These are phyloP conservation scores for Cartodere bifasciata DNA, from an alignment of 2,888 invertebrate species.

Conservation along the genomic window DNA sequence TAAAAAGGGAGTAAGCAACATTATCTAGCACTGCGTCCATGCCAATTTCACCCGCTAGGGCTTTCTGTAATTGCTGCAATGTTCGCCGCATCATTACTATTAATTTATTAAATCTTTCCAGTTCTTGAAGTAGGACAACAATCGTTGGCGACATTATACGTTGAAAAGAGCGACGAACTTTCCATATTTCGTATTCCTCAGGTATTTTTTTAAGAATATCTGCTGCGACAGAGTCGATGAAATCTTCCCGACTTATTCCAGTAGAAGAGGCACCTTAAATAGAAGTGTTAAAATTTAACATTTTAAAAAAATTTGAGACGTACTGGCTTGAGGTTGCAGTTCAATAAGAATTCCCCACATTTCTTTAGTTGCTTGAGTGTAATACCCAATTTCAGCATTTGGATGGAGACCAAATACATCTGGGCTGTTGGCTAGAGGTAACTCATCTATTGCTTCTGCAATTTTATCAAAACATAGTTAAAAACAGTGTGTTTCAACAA, in stretches of 20 bases:
- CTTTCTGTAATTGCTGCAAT: conserved; percentile 63
- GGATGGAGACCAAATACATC: conserved; percentile 87
- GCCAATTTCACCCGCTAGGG: conserved; percentile 82
- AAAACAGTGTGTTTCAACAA: conserved; percentile 2
- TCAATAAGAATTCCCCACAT: conserved; percentile 82
- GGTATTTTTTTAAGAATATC: conserved; percentile 73
- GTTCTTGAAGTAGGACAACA: conserved; percentile 77
- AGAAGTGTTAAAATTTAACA: too few relatives aligned
- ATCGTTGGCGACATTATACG: conserved; percentile 70
- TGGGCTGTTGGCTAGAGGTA: conserved; percentile 76
- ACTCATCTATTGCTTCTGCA: conserved; percentile 61
- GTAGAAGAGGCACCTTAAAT: conserved; percentile 49
- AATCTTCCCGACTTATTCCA: conserved; percentile 73
- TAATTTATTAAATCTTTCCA: conserved; percentile 77
- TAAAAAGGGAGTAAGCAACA: conserved; percentile 69
- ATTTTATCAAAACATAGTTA: conserved; percentile 8
- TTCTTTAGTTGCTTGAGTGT: conserved; percentile 72
- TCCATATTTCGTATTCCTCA: conserved; percentile 62
- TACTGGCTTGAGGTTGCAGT: conserved; percentile 78
- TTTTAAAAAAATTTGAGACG: too few relatives aligned
- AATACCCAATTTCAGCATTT: conserved; percentile 93
- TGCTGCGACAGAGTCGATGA: conserved; percentile 64
- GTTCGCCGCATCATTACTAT: conserved; percentile 57
- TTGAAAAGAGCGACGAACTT: conserved; percentile 68
- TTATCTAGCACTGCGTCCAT: conserved; percentile 80